Conservation (phyloP, 2,113 vertebrate species). For the Alligator mississippiensis region DNA sequence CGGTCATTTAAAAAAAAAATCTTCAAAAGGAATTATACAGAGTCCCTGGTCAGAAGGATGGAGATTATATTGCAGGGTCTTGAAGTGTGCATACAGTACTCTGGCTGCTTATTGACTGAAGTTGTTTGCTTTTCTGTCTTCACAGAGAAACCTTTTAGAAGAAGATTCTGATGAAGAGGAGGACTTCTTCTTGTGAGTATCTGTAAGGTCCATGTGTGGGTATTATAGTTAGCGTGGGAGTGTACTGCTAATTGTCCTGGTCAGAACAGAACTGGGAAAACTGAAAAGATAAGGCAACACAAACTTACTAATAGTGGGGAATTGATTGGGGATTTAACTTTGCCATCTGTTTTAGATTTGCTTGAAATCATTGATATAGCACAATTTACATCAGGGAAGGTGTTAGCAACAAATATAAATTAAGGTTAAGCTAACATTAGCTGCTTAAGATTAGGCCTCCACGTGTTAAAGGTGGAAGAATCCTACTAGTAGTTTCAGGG, state of each 20-base stretch:
- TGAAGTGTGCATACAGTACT: background rate
- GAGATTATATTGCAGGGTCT: background rate
- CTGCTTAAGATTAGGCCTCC: background rate
- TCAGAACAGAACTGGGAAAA: background rate
- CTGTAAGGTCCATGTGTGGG: background rate
- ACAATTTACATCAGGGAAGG: background rate
- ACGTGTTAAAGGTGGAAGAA: accelerated
- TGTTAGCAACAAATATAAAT: background rate
- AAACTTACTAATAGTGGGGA: background rate
- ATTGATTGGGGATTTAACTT: background rate
- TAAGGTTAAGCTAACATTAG: background rate
- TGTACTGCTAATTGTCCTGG: background rate
- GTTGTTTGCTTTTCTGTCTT: slow-evolving; percentile 17
- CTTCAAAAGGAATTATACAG: accelerated
- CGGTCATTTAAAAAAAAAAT: background rate
- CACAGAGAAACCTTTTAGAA: slow-evolving; percentile 96
- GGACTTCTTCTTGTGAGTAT: slow-evolving; percentile 97
- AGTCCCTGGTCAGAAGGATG: background rate
- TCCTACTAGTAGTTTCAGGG: background rate
- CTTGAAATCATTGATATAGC: background rate
- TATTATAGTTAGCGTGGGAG: background rate
- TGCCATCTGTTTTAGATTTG: slow-evolving; percentile 5
- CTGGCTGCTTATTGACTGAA: background rate
- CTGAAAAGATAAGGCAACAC: background rate
- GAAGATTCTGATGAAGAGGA: slow-evolving; percentile 99